Evolutionary conservation across 2,888 invertebrate genomes (phyloP).

Genomic region (Macaria notata): DNA sequence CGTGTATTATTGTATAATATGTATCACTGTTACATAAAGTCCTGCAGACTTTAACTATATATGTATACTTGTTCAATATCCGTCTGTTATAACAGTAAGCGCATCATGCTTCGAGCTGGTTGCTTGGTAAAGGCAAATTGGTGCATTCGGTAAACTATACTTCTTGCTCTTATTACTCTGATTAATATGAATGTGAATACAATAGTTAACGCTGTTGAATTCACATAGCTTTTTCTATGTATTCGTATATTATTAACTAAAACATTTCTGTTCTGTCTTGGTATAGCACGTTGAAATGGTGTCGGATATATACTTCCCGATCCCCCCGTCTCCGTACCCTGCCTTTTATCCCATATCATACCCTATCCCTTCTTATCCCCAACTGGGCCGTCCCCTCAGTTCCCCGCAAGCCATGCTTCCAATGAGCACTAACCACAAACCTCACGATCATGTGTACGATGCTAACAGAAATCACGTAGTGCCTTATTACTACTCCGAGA

Average conservation of each 20-base stretch:
- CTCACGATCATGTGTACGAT: constrained; percentile 75
- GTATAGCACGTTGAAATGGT: constrained; percentile 88
- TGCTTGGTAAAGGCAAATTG: constrained; percentile 63
- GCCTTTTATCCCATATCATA: constrained; percentile 73
- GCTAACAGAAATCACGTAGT: constrained; percentile 81
- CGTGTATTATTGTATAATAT: too few relatives aligned
- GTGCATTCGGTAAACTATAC: constrained; percentile 65
- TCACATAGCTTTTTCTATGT: constrained; percentile 38
- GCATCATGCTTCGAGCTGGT: constrained; percentile 65
- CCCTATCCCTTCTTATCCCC: constrained; percentile 50
- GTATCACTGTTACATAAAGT: too few relatives aligned
- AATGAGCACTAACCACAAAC: constrained; percentile 58
- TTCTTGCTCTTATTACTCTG: constrained; percentile 45
- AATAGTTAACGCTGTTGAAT: constrained; percentile 27
- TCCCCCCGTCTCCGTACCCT: constrained; percentile 72
- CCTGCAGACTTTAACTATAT: constrained; percentile 9
- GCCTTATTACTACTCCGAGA: constrained; percentile 76
- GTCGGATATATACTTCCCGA: constrained; percentile 88
- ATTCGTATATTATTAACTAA: constrained; percentile 63
- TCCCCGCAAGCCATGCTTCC: constrained; percentile 64
- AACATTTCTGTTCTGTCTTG: constrained; percentile 78
- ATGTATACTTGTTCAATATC: constrained; percentile 28
- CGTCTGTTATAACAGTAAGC: constrained; percentile 49
- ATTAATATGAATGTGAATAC: constrained; percentile 41
- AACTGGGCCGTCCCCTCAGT: constrained; percentile 46